These are phyloP conservation scores for Micronycteris hirsuta DNA, from an alignment of 2,113 vertebrate species.

Conservation along the genomic window DNA sequence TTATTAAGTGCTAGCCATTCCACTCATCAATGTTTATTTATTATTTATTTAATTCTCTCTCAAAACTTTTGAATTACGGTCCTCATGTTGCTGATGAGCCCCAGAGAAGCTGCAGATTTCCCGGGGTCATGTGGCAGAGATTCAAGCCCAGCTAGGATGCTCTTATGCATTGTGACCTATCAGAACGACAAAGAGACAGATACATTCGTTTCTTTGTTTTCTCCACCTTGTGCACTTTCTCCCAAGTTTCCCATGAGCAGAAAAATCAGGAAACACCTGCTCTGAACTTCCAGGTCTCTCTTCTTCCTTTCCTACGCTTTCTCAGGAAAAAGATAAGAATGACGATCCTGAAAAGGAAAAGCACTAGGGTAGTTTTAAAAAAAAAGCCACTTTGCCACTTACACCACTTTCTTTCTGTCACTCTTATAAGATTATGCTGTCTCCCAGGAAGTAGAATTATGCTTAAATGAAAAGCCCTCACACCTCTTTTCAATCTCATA, in stretches of 20 bases:
- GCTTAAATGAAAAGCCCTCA: not conserved
- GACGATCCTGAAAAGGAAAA: not conserved
- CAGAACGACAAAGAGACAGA: not conserved
- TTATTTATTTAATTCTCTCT: not conserved
- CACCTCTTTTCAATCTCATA: conserved; percentile 4
- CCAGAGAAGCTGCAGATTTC: not conserved
- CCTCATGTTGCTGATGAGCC: not conserved
- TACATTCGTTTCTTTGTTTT: not conserved
- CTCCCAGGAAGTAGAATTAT: not conserved
- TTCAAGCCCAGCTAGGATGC: not conserved
- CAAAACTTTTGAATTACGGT: not conserved
- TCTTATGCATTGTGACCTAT: not conserved
- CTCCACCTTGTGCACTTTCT: not conserved
- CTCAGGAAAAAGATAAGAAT: not conserved
- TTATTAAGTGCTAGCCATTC: not conserved
- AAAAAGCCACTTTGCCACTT: not conserved
- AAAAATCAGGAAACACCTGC: not conserved
- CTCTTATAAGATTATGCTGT: not conserved
- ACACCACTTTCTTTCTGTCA: not conserved
- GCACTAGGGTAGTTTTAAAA: not conserved
- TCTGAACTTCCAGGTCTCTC: not conserved
- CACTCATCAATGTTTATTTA: not conserved
- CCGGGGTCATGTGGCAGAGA: not conserved
- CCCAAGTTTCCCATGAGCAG: not conserved
- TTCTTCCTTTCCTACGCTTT: not conserved